Conservation (phyloP, 92 coral and sea anemone species). For the Zoanthus sociatus region DNA sequence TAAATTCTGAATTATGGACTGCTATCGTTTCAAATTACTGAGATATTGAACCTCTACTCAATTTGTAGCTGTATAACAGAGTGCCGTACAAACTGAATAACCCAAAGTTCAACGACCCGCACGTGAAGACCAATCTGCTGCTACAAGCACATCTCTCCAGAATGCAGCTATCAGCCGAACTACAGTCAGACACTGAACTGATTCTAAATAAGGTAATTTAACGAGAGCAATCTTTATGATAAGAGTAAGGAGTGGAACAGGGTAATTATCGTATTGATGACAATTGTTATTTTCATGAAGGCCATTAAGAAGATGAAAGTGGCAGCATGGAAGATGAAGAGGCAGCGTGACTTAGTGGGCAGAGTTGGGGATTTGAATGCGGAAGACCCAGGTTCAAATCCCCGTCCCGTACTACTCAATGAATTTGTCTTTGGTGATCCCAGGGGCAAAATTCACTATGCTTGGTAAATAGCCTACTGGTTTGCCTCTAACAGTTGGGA, state of each 20-base stretch:
- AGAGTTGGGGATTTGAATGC: too few relatives aligned
- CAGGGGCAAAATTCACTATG: too few relatives aligned
- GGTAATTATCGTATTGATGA: not conserved
- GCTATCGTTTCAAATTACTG: not conserved
- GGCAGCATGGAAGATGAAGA: too few relatives aligned
- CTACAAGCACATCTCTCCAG: constrained; percentile 93
- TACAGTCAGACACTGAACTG: constrained; percentile 96
- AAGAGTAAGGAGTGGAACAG: too few relatives aligned
- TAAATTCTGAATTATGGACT: not conserved
- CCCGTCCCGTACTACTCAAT: too few relatives aligned
- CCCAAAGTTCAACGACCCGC: constrained; percentile 98
- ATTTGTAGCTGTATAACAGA: constrained; percentile 80
- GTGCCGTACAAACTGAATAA: constrained; percentile 92
- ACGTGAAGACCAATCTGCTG: constrained; percentile 95
- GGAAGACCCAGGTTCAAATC: too few relatives aligned
- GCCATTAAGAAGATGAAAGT: too few relatives aligned
- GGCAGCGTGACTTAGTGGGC: too few relatives aligned
- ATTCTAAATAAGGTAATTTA: constrained; percentile 86
- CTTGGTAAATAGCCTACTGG: too few relatives aligned
- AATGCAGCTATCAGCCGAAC: constrained; percentile 96
- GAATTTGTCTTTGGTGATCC: too few relatives aligned
- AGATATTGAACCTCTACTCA: not conserved
- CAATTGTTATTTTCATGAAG: too few relatives aligned
- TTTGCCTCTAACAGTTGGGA: too few relatives aligned
- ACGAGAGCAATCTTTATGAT: not conserved